A percentile compares a stretch with the other conserved stretches of the same genome.
phyloP scores from a whole-genome alignment of 1,140 invertebrate genomes.

The Parapsyche elsis region DNA sequence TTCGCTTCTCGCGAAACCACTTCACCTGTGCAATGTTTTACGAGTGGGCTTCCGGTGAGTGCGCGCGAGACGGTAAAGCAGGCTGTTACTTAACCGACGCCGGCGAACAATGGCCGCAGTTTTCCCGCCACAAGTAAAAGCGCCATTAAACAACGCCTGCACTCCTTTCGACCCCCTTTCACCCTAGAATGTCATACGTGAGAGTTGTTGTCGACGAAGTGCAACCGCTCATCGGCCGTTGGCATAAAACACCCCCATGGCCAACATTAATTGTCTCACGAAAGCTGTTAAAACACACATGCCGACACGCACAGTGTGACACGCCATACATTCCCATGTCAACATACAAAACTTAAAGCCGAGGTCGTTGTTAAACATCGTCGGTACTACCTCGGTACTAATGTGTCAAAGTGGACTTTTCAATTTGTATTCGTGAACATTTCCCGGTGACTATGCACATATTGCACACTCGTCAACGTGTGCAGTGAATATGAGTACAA shows the following conservation, averaged over 20 bases:
- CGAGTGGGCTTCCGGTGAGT: background rate
- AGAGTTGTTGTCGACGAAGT: background rate
- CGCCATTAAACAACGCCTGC: slow-evolving; percentile 54
- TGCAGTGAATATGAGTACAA: too few relatives aligned
- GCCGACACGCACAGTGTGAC: too few relatives aligned
- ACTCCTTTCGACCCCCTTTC: background rate
- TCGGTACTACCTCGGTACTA: too few relatives aligned
- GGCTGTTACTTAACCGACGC: slow-evolving; percentile 54
- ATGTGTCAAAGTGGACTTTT: too few relatives aligned
- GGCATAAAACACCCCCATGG: background rate
- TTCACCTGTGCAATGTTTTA: slow-evolving; percentile 29
- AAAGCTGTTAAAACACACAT: too few relatives aligned
- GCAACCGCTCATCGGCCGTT: background rate
- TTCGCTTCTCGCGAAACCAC: background rate
- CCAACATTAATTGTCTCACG: too few relatives aligned
- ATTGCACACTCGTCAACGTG: too few relatives aligned
- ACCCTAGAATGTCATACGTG: background rate
- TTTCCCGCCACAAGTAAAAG: slow-evolving; percentile 44
- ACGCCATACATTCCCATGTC: too few relatives aligned
- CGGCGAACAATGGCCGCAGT: slow-evolving; percentile 47
- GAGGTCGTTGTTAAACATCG: too few relatives aligned
- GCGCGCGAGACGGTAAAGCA: background rate
- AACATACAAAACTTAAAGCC: too few relatives aligned
- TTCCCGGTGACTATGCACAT: too few relatives aligned
- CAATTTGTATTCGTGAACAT: too few relatives aligned